Evolutionary conservation across 2,797 vertebrate genomes (phyloP).

Genomic region (Nyctalus aviator): DNA sequence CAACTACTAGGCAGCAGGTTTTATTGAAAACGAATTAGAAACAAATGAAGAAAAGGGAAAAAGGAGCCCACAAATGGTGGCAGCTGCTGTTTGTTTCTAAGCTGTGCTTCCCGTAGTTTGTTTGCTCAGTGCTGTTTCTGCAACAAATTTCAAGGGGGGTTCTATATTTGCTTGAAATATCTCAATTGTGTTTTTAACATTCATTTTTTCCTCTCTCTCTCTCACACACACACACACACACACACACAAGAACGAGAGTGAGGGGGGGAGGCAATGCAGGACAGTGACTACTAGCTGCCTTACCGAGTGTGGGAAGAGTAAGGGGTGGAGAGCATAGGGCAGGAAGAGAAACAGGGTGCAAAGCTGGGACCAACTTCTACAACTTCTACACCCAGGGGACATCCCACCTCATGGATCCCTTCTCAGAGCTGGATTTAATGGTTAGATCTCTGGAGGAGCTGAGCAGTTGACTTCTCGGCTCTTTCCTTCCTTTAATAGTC

Average conservation of each 20-base stretch:
- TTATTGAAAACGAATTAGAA: constrained; percentile 65
- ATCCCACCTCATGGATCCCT: not conserved
- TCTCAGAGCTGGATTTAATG: not conserved
- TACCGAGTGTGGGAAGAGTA: not conserved
- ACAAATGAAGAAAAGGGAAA: constrained; percentile 19
- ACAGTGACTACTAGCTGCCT: not conserved
- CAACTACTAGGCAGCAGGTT: constrained; percentile 51
- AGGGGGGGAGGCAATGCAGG: not conserved
- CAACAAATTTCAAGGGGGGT: constrained; percentile 81
- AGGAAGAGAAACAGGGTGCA: not conserved
- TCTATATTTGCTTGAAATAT: constrained; percentile 82
- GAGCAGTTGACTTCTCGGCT: not conserved
- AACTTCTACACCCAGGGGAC: not conserved
- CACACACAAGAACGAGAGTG: constrained; percentile 12
- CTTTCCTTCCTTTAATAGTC: not conserved
- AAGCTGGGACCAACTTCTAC: not conserved
- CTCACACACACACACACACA: too few relatives aligned
- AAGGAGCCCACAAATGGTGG: constrained; percentile 60
- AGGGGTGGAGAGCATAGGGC: too few relatives aligned
- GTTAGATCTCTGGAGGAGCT: not conserved
- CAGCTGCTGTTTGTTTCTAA: constrained; percentile 83
- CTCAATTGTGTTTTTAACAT: constrained; percentile 81
- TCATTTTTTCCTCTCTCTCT: too few relatives aligned
- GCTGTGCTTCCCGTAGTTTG: constrained; percentile 80
- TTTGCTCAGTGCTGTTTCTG: constrained; percentile 80